phyloP scores from a whole-genome alignment of 2,113 vertebrate genomes.

The Erythrolamprus reginae region DNA sequence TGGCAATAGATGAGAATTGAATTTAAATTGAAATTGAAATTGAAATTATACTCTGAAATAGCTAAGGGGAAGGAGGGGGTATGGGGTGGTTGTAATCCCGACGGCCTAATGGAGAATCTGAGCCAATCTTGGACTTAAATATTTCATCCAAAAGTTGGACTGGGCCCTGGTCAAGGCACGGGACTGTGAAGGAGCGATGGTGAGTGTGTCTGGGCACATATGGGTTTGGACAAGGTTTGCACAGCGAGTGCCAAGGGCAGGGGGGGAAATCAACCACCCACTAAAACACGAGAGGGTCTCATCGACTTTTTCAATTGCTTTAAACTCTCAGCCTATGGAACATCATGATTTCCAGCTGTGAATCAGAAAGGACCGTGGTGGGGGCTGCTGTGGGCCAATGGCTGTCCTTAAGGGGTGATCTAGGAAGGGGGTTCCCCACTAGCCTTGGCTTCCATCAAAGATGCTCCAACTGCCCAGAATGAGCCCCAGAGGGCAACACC shows the following conservation, averaged over 20 bases:
- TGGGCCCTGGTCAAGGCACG: not conserved
- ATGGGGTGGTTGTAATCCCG: not conserved
- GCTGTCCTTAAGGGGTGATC: not conserved
- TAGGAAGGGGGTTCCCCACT: not conserved
- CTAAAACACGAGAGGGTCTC: not conserved
- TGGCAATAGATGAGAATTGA: not conserved
- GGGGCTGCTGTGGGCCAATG: not conserved
- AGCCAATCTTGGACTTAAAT: not conserved
- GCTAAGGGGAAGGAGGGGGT: not conserved
- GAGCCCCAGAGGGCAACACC: not conserved
- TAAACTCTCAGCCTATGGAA: not conserved
- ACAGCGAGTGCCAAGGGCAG: not conserved
- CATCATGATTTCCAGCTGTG: not conserved
- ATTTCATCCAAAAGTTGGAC: not conserved
- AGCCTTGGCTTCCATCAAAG: not conserved
- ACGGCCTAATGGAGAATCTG: not conserved
- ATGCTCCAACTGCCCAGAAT: not conserved
- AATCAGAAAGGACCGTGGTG: not conserved
- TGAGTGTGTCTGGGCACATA: not conserved
- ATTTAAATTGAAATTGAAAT: not conserved
- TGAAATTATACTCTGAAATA: not conserved
- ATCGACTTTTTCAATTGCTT: not conserved
- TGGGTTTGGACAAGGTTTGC: not conserved
- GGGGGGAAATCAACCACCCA: too few species aligned
- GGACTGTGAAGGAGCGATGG: not conserved